These are phyloP conservation scores for Tetramorium parvispinum DNA, from an alignment of 1,140 invertebrate species.

Conservation along the genomic window DNA sequence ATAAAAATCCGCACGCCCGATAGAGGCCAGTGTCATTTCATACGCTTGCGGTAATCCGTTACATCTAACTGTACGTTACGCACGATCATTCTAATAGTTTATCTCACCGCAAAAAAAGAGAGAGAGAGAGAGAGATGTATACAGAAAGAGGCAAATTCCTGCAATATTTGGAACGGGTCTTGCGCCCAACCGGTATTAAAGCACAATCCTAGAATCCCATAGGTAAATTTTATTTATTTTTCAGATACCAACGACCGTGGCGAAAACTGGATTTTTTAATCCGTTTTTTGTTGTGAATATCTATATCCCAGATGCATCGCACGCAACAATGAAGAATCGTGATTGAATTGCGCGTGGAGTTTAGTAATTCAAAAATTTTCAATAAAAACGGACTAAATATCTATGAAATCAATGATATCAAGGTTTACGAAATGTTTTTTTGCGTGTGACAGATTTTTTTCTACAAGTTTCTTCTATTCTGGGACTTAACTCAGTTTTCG, in stretches of 20 bases:
- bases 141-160: neutral
- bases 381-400: slow-evolving; percentile 31
- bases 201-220: neutral
- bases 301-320: neutral
- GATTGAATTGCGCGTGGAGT: slow-evolving; percentile 10
- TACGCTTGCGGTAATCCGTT: slow-evolving; percentile 36
- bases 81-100: slow-evolving; percentile 19
- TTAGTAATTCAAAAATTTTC: slow-evolving; percentile 41
- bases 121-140: neutral
- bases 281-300: neutral
- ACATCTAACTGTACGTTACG: slow-evolving; percentile 45
- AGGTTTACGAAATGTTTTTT: neutral
- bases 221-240: slow-evolving; percentile 11
- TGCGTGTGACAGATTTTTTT: neutral
- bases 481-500: neutral
- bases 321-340: slow-evolving; percentile 16
- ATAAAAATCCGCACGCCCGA: slow-evolving; percentile 41
- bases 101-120: neutral
- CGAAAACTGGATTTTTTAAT: neutral
- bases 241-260: neutral
- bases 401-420: neutral
- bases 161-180: neutral
- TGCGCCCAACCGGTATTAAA: neutral
- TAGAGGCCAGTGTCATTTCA: slow-evolving; percentile 27
- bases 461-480: neutral